phyloP scores from a whole-genome alignment of 1,140 invertebrate genomes.

The Sarcophaga peregrina region DNA sequence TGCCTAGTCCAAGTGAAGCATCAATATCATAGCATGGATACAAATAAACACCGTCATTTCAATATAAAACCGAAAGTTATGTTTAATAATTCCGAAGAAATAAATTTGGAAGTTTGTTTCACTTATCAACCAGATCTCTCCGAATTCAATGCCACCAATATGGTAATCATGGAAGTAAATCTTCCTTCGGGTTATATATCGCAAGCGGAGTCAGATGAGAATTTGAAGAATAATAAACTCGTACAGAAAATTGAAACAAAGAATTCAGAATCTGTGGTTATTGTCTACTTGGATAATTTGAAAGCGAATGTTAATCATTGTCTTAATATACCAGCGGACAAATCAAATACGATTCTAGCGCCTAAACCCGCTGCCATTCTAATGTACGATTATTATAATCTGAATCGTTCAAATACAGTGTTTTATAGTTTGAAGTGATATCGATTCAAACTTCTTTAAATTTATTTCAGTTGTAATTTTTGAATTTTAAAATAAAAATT shows the following conservation, averaged over 20 bases:
- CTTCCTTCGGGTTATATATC: slow-evolving; percentile 71
- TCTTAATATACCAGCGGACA: background rate
- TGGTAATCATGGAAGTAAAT: slow-evolving; percentile 86
- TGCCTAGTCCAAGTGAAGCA: background rate
- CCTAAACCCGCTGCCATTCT: background rate
- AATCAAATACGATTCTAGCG: background rate
- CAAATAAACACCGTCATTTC: slow-evolving; percentile 68
- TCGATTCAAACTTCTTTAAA: no score
- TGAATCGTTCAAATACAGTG: background rate
- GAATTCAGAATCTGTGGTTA: slow-evolving; percentile 6
- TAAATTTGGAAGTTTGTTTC: slow-evolving; percentile 78
- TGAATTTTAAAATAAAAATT: no score
- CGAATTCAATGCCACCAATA: slow-evolving; percentile 68
- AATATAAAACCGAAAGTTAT: slow-evolving; percentile 77
- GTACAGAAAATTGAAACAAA: background rate
- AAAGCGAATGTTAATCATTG: background rate
- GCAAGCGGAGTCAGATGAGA: background rate
- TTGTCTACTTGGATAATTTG: background rate
- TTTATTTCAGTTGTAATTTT: no score
- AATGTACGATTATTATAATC: slow-evolving; percentile 7
- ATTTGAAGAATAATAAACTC: background rate
- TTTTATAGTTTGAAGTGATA: background rate
- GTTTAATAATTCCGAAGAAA: slow-evolving; percentile 71
- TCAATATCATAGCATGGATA: background rate
- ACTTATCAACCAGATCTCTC: slow-evolving; percentile 60